phyloP scores from a whole-genome alignment of 2,797 vertebrate species.

The Huso huso region DNA sequence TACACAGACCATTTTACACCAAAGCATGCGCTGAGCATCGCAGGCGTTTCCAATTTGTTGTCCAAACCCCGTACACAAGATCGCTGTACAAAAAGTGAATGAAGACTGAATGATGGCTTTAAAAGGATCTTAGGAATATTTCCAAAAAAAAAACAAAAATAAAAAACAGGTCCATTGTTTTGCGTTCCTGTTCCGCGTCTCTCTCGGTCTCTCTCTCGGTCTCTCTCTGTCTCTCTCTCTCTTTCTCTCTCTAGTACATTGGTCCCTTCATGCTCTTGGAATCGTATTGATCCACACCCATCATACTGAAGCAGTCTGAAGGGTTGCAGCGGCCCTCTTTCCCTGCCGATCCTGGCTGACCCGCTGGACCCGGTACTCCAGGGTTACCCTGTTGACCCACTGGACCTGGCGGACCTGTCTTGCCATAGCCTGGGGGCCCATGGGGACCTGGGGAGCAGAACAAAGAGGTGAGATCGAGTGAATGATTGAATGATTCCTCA shows the following conservation, averaged over 20 bases:
- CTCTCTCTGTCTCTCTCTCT: background rate
- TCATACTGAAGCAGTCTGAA: slow-evolving; percentile 72
- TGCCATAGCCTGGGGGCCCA: slow-evolving; percentile 84
- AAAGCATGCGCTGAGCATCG: too few relatives aligned
- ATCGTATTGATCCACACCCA: slow-evolving; percentile 75
- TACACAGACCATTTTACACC: too few relatives aligned
- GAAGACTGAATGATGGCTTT: slow-evolving; percentile 14
- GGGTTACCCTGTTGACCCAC: slow-evolving; percentile 92
- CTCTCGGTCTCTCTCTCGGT: slow-evolving; percentile 20
- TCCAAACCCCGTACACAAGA: too few relatives aligned
- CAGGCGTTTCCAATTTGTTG: too few relatives aligned
- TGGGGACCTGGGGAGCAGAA: slow-evolving; percentile 65
- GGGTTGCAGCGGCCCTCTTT: slow-evolving; percentile 84
- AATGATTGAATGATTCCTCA: too few relatives aligned
- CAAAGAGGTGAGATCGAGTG: background rate
- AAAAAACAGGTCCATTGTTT: background rate
- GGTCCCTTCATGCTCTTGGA: slow-evolving; percentile 84
- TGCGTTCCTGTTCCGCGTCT: slow-evolving; percentile 21
- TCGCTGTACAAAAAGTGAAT: too few relatives aligned
- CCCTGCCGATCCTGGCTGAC: slow-evolving; percentile 69
- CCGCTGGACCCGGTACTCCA: slow-evolving; percentile 75
- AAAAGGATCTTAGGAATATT: slow-evolving; percentile 26
- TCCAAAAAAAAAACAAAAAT: slow-evolving; percentile 4
- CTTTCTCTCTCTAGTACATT: slow-evolving; percentile 34
- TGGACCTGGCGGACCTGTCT: slow-evolving; percentile 79